These are phyloP conservation scores for Spisula subtruncata DNA, from an alignment of 2,888 invertebrate species.

Conservation along the genomic window DNA sequence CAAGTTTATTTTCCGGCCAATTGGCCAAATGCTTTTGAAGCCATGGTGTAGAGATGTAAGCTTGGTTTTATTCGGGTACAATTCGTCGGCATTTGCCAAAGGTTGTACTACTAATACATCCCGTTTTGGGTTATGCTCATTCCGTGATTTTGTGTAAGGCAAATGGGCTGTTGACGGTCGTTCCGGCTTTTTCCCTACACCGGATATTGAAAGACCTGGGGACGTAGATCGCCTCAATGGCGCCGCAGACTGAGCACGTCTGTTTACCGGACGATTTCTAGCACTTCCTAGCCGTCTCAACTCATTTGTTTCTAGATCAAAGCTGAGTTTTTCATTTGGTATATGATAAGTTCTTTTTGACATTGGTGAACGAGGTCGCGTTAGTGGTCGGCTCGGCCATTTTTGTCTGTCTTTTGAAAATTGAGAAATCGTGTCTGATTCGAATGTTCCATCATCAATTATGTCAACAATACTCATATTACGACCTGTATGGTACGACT, in stretches of 20 bases:
- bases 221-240: conserved; percentile 20
- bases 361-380: conserved; percentile 60
- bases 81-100: conserved; percentile 57
- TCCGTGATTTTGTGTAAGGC: conserved; percentile 48
- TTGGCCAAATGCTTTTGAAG: conserved; percentile 78
- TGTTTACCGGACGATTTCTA: not conserved
- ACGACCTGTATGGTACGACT: not conserved
- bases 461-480: conserved; percentile 57
- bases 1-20: conserved; percentile 73
- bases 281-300: not conserved
- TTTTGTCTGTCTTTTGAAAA: conserved; percentile 5
- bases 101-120: conserved; percentile 58
- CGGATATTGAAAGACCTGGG: not conserved
- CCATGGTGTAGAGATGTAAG: conserved; percentile 71
- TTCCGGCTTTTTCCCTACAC: not conserved
- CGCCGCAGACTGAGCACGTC: conserved; percentile 48
- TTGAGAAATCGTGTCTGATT: conserved; percentile 24
- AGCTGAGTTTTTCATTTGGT: conserved; percentile 34
- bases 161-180: conserved; percentile 42
- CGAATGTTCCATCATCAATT: conserved; percentile 12
- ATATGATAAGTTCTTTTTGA: conserved; percentile 15
- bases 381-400: conserved; percentile 60
- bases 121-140: conserved; percentile 49
- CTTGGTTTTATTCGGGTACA: conserved; percentile 65
- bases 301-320: conserved; percentile 45